Evolutionary conservation across 2,888 invertebrate species (phyloP), one percentile per base, ranked within the genome.

Genomic region (Octonoba sinensis): DNA sequence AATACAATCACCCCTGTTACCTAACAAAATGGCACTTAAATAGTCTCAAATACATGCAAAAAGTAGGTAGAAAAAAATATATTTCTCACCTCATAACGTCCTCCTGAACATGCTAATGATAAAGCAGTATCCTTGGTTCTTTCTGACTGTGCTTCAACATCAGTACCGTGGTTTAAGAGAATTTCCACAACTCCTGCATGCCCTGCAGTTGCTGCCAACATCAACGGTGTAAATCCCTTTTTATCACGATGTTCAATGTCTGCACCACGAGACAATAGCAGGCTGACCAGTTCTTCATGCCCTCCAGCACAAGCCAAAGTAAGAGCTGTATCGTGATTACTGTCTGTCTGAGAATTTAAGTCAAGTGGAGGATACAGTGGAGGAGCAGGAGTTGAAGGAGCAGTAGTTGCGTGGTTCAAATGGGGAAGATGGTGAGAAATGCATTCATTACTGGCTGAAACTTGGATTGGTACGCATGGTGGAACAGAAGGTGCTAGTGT

Each of bases 1-100:
- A 91, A 88, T 97, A 97, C n/a, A 99, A 91, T 1, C 99, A 99
- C 15, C 99, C 99, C 88, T 99, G 99, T 90, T 99, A 99, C 27
- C 97, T 98, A 18, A 99, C 98, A 90, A 99, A 99, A 74, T 99
- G 93, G 89, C 99, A 99, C 88, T 96, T 96, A 99, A 90, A 99
- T 98, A 69, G 98, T 97, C 85, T 94, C 94, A 84, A 95, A 92
- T 85, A 92, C 93, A 72, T 99, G 91, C 83, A 99, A 91, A 70
- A 97, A 90, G 87, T 98, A 98, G 1, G 98, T 98, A 51, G 97
- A 93, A 91, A 90, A 81, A n/a, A 86, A 83, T 16, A 44, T 56
- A 59, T 36, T 69, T 82, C 84, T 84, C 86, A 91, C 93, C 90
- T 99, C 99, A 89, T 96, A 97, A 85, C 97, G 92, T 16, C 99